Evolutionary conservation across 2,797 vertebrate species (phyloP), one percentile per base, ranked within the genome.

Genomic region (Perodicticus potto): DNA sequence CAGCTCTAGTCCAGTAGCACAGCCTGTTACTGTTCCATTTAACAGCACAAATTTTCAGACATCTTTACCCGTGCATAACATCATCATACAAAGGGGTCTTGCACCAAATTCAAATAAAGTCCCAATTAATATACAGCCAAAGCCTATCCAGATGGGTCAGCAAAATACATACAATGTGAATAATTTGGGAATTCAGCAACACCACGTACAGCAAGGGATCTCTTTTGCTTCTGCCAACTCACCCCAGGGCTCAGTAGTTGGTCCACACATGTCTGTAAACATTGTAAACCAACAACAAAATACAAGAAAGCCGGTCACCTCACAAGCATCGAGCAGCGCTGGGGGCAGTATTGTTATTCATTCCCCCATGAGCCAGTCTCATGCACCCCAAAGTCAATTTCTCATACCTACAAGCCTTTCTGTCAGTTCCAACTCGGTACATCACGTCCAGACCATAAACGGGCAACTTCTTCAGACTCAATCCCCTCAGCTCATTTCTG

Each of bases 31-130:
- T 1, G 98, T 99, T 98, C 99, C 99, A 13, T 99, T 99, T 98
- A 99, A 99, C 98, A 99, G 99, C 98, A 99, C 98, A 97, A 99
- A 99, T 97, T 99, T 99, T 86, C 99, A 99, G 87, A 98, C 99
- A 0, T 98, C 99, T 13, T 99, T 99, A 97, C 99, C 99, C 80
- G 99, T 99, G 95, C 99, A 99, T 98, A 99, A 99, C 97, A 99
- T 99, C 98, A 99, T 99, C 96, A 99, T 99, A 97, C 99, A 99
- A 93, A 99, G 99, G 98, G 99, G 99, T 93, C 99, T 99, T 27
- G 99, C 99, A 70, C 99, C 99, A 96, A 99, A 99, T 98, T 98
- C 99, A 82, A 98, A 98, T 94, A 99, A 99, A 99, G 99, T 99
- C 98, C 99, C 96, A 7, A 77, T 99, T 97, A 99, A 98, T 97